These are phyloP conservation scores for Cylloceria caligata DNA, from an alignment of 2,888 invertebrate species.

Conservation along the genomic window DNA sequence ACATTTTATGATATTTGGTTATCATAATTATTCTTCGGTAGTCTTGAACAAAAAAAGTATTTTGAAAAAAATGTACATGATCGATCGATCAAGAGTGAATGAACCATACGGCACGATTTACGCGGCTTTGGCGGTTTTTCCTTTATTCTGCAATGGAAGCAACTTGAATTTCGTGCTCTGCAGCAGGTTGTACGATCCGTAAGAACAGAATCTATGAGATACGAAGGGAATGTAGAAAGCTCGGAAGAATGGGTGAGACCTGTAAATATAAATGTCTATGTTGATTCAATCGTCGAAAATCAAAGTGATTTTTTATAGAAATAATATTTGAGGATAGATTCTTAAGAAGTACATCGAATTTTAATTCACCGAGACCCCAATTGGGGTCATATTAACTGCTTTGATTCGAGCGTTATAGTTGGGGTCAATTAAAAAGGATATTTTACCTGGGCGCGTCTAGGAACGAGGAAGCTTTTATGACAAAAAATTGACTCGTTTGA, in stretches of 20 bases:
- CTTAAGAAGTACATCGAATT: background rate
- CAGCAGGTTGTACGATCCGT: constrained; percentile 91
- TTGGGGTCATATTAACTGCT: no score
- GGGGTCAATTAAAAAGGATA: background rate
- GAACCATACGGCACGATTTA: constrained; percentile 11
- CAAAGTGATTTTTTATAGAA: background rate
- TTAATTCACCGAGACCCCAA: no score
- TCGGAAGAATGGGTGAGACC: constrained; percentile 90
- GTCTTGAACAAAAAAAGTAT: background rate
- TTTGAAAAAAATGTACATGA: background rate
- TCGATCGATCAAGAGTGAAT: background rate
- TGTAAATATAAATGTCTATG: constrained; percentile 73
- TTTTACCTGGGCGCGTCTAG: constrained; percentile 88
- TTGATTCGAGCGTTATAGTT: no score
- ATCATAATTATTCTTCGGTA: background rate
- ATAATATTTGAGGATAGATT: background rate
- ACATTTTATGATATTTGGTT: background rate
- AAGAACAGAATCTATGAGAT: constrained; percentile 88
- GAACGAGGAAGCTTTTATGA: constrained; percentile 90
- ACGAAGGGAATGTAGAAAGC: constrained; percentile 95
- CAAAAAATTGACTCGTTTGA: constrained; percentile 89
- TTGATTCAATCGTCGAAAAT: background rate
- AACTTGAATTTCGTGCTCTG: constrained; percentile 84
- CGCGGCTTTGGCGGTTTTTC: constrained; percentile 66
- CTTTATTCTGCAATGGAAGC: constrained; percentile 66